Percentiles rank a stretch among this genome's conserved stretches.
Evolutionary conservation across 2,113 vertebrate species (phyloP).

Genomic region (Epinephelus lanceolatus): DNA sequence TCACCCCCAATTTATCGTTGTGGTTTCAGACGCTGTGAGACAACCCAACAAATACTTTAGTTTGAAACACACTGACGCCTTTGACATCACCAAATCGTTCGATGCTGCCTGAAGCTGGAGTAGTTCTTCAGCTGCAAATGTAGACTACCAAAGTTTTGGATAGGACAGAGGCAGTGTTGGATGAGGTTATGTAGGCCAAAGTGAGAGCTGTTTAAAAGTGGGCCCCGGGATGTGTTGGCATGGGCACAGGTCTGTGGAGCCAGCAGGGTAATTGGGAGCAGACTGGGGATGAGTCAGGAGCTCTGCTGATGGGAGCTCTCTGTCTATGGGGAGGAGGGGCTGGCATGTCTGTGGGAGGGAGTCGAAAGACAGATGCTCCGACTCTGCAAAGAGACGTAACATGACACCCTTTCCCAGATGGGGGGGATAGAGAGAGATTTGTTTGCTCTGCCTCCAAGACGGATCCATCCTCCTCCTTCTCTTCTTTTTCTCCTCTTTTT

Average conservation of each 20-base stretch:
- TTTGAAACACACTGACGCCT: not conserved
- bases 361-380: constrained; percentile 57
- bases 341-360: constrained; percentile 56
- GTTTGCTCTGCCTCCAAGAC: constrained; percentile 62
- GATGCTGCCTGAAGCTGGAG: constrained; percentile 18
- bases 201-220: constrained; percentile 49
- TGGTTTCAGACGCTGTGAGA: constrained; percentile 2
- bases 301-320: constrained; percentile 61
- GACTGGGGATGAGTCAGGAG: constrained; percentile 75
- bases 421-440: constrained; percentile 54
- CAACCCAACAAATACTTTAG: not conserved
- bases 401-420: constrained; percentile 70
- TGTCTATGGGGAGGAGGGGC: constrained; percentile 53
- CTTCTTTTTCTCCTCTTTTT: constrained; percentile 19
- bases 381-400: constrained; percentile 63
- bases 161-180: constrained; percentile 39
- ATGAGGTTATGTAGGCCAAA: constrained; percentile 37
- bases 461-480: constrained; percentile 43
- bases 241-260: constrained; percentile 51
- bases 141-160: constrained; percentile 14
- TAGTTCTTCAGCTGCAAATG: constrained; percentile 27
- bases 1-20: not conserved
- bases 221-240: constrained; percentile 65
- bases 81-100: not conserved
- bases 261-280: constrained; percentile 81